A percentile compares a stretch with the other conserved stretches of the same genome.
phyloP scores from a whole-genome alignment of 92 coral and sea anemone genomes.

The Ricordea florida region DNA sequence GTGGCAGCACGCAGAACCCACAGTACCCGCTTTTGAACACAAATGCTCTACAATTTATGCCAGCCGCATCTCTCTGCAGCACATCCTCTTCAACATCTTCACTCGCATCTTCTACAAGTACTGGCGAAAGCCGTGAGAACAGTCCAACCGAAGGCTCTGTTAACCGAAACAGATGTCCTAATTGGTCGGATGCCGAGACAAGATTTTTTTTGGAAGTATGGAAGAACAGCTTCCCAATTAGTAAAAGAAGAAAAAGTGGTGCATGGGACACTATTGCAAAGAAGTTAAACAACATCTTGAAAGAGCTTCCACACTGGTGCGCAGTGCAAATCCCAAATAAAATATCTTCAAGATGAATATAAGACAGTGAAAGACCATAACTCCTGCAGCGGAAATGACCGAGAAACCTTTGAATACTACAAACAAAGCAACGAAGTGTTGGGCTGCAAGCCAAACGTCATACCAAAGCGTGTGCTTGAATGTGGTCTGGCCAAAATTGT shows the following conservation, averaged over 20 bases:
- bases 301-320: slow-evolving; percentile 56
- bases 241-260: slow-evolving; percentile 39
- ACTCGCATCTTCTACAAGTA: background rate
- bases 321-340: slow-evolving; percentile 57
- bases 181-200: slow-evolving; percentile 43
- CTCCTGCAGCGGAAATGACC: slow-evolving; percentile 43
- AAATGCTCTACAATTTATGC: too few species aligned
- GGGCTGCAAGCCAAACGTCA: slow-evolving; percentile 20
- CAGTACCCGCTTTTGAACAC: too few species aligned
- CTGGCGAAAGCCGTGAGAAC: background rate
- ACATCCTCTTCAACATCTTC: background rate
- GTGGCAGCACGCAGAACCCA: too few species aligned
- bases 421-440: too few species aligned
- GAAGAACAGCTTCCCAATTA: slow-evolving; percentile 28
- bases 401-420: slow-evolving; percentile 45
- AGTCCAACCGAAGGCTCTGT: background rate
- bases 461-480: slow-evolving; percentile 2
- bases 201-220: slow-evolving; percentile 38
- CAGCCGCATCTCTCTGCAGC: background rate
- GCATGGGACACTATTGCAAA: slow-evolving; percentile 63
- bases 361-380: too few species aligned
- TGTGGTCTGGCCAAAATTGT: slow-evolving; percentile 1
- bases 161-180: slow-evolving; percentile 16
- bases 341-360: slow-evolving; percentile 58
- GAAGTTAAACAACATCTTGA: slow-evolving; percentile 32